Percentiles rank a stretch among this genome's conserved stretches.
phyloP scores from a whole-genome alignment of 1,140 invertebrate genomes.

The Homarus americanus region DNA sequence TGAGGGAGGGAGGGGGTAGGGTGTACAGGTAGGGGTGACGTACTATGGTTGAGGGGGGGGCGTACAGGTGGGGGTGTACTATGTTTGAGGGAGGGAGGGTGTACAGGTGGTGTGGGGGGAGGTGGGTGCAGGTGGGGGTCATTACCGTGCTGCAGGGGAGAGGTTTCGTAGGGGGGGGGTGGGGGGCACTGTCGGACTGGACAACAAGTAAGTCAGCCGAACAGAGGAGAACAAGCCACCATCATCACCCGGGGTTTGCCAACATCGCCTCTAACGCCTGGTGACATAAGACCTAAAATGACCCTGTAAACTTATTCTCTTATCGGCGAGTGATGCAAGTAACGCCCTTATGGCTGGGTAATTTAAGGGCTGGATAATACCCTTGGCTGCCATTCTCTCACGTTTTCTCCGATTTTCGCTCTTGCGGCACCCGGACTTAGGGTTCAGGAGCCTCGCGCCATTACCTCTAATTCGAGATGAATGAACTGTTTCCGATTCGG shows the following conservation, averaged over 20 bases:
- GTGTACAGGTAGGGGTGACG: not conserved
- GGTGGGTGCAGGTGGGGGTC: not conserved
- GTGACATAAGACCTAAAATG: not conserved
- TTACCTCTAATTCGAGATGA: conserved; percentile 60
- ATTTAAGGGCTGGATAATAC: not conserved
- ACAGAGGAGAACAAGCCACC: not conserved
- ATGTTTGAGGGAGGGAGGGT: not conserved
- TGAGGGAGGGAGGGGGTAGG: not conserved
- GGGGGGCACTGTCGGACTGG: not conserved
- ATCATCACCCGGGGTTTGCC: not conserved
- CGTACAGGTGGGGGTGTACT: not conserved
- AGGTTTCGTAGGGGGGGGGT: not conserved
- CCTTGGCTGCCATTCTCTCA: not conserved
- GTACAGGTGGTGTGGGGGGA: not conserved
- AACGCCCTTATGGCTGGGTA: not conserved
- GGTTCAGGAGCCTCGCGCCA: conserved; percentile 22
- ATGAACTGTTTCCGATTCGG: conserved; percentile 50
- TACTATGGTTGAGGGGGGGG: not conserved
- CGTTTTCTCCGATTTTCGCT: conserved; percentile 12
- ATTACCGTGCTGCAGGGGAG: not conserved
- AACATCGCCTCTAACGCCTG: not conserved
- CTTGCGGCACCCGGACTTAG: not conserved
- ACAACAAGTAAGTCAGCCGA: not conserved
- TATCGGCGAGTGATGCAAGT: not conserved
- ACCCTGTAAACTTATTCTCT: too few relatives aligned